Percentiles rank a stretch among this genome's conserved stretches.
These are phyloP conservation scores for Ramphastos sulfuratus DNA, from an alignment of 2,113 vertebrate species.

Conservation along the genomic window DNA sequence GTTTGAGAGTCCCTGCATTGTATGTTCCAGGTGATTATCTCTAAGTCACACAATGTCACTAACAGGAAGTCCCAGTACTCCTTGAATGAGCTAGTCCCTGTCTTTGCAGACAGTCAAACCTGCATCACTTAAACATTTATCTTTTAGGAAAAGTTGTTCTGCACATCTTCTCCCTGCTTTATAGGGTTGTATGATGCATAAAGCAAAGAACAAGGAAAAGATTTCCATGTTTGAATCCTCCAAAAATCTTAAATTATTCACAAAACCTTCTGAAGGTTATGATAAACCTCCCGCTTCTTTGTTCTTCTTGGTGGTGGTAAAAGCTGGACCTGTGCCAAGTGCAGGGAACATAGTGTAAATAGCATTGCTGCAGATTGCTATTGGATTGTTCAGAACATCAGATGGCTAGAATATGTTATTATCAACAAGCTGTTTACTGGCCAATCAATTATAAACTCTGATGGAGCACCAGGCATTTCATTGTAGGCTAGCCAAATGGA, in stretches of 20 bases:
- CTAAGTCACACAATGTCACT: not conserved
- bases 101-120: not conserved
- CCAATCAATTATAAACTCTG: conserved; percentile 41
- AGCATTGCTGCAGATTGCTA: conserved; percentile 21
- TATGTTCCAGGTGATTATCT: not conserved
- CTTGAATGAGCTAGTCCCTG: not conserved
- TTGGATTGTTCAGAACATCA: conserved; percentile 57
- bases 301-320: conserved; percentile 42
- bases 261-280: conserved; percentile 27
- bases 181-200: not conserved
- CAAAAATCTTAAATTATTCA: conserved; percentile 5
- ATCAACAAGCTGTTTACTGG: conserved; percentile 55
- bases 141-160: not conserved
- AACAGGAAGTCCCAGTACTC: rapidly evolving
- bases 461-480: conserved; percentile 51
- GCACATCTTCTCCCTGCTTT: not conserved
- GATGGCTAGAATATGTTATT: conserved; percentile 57
- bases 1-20: not conserved
- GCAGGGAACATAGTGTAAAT: conserved; percentile 9
- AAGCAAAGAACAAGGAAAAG: not conserved
- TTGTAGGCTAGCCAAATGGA: conserved; percentile 44
- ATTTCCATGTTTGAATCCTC: not conserved
- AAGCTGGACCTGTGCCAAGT: conserved; percentile 15
- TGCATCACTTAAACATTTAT: not conserved
- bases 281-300: conserved; percentile 27